These are phyloP conservation scores for Heterodera filipjevi DNA, from an alignment of 2,888 invertebrate genomes.

Conservation along the genomic window DNA sequence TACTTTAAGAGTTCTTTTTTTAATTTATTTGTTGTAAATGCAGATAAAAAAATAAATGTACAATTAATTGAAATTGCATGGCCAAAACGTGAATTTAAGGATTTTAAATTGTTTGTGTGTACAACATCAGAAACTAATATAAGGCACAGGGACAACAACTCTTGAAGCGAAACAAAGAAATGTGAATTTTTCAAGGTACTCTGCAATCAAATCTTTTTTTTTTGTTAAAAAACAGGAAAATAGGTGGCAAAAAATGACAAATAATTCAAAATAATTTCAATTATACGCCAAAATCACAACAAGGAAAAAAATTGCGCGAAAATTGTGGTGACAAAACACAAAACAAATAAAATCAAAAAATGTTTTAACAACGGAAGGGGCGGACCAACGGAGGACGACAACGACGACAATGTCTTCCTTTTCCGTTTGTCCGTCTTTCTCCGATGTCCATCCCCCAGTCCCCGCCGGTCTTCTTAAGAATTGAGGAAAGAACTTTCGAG, in stretches of 20 bases:
- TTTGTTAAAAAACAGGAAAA: neutral
- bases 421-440: neutral
- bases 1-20: too few species aligned
- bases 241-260: neutral
- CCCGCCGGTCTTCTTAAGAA: neutral
- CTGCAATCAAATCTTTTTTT: neutral
- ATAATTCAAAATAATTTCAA: neutral
- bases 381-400: neutral
- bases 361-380: neutral
- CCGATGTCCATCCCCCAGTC: neutral
- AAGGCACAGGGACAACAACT: constrained; percentile 7
- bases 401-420: neutral
- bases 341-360: neutral
- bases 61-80: too few species aligned
- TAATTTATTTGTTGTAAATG: too few species aligned
- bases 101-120: neutral
- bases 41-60: too few species aligned
- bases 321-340: neutral
- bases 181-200: neutral
- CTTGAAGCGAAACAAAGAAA: neutral
- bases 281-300: neutral
- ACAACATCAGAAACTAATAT: neutral
- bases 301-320: neutral
- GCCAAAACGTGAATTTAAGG: too few species aligned
- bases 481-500: neutral